Evolutionary conservation across 1,140 invertebrate genomes (phyloP).

Genomic region (Papilio aristodemus): DNA sequence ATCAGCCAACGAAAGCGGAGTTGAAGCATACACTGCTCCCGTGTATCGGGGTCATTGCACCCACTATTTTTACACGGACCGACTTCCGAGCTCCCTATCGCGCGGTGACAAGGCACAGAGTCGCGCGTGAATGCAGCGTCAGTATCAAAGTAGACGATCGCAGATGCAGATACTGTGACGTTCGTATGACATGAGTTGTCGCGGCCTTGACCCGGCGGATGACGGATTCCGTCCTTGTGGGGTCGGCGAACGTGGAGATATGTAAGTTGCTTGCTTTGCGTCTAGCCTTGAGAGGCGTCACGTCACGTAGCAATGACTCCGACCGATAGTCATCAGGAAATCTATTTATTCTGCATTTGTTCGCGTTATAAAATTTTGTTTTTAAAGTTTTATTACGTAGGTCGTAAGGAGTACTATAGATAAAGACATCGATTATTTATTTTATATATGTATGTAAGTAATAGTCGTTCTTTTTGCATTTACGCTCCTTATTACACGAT

Average conservation of each 20-base stretch:
- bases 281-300: slow-evolving; percentile 47
- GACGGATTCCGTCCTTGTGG: slow-evolving; percentile 76
- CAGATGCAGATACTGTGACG: slow-evolving; percentile 74
- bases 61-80: slow-evolving; percentile 54
- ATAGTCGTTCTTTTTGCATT: too few relatives aligned
- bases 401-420: not conserved
- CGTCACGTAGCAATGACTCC: slow-evolving; percentile 30
- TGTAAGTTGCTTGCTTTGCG: slow-evolving; percentile 57
- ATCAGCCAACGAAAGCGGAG: slow-evolving; percentile 62
- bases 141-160: slow-evolving; percentile 73
- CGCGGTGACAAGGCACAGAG: slow-evolving; percentile 52
- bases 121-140: slow-evolving; percentile 47
- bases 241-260: slow-evolving; percentile 61
- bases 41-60: slow-evolving; percentile 66
- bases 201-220: slow-evolving; percentile 70
- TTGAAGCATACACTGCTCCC: slow-evolving; percentile 46
- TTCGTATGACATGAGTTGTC: slow-evolving; percentile 53
- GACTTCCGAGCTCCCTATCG: slow-evolving; percentile 45
- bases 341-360: slow-evolving; percentile 12
- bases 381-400: not conserved
- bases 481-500: too few relatives aligned
- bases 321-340: slow-evolving; percentile 22
- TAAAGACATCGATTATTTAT: too few relatives aligned
- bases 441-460: too few relatives aligned
- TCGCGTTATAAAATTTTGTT: slow-evolving; percentile 9